Evolutionary conservation across 2,113 vertebrate species (phyloP).

Genomic region (Petroica traversi): DNA sequence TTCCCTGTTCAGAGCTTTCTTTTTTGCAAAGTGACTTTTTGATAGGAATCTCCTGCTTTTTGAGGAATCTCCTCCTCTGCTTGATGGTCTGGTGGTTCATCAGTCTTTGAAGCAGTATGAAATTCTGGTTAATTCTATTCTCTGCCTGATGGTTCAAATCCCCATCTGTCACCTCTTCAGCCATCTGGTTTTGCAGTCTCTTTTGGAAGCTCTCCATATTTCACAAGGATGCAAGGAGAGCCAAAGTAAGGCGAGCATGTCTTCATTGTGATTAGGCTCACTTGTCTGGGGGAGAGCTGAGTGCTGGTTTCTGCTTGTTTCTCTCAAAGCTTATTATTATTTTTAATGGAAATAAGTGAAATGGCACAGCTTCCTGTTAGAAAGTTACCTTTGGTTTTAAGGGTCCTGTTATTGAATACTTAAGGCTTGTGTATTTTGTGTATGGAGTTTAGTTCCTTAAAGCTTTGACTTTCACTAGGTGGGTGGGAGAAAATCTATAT

Average conservation of each 20-base stretch:
- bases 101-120: not conserved
- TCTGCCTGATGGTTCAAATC: not conserved
- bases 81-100: not conserved
- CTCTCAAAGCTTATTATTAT: not conserved
- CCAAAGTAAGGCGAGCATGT: not conserved
- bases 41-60: not conserved
- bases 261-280: not conserved
- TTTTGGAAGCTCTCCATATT: not conserved
- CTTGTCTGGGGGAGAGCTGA: not conserved
- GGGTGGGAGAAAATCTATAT: not conserved
- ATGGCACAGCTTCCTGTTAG: not conserved
- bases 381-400: not conserved
- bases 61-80: not conserved
- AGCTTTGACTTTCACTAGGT: not conserved
- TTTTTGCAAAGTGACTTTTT: not conserved
- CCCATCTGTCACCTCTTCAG: constrained; percentile 14
- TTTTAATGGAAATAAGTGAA: not conserved
- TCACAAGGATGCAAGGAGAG: not conserved
- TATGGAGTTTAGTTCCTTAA: not conserved
- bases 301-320: not conserved
- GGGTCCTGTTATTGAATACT: not conserved
- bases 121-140: not conserved
- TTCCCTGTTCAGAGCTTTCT: not conserved
- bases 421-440: not conserved
- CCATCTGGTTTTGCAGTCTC: not conserved